These are phyloP conservation scores for Papilio polyxenes DNA, from an alignment of 1,140 invertebrate species.

Conservation along the genomic window DNA sequence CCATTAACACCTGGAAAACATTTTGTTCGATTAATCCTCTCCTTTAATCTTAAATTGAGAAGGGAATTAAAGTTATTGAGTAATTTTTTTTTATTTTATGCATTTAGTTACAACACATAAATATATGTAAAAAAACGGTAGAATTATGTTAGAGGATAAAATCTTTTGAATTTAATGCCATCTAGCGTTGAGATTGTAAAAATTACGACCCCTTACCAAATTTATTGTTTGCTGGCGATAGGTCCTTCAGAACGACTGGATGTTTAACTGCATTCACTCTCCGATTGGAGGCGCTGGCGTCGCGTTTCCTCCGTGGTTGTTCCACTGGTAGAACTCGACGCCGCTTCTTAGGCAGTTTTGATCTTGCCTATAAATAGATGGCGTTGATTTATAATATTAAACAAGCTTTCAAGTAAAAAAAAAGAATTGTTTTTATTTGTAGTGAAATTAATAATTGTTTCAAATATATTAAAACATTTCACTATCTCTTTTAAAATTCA, in stretches of 20 bases:
- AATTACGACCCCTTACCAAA: slow-evolving; percentile 79
- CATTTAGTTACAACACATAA: background rate
- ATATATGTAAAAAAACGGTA: background rate
- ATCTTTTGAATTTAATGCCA: slow-evolving; percentile 31
- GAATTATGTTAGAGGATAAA: background rate
- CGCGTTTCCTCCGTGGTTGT: slow-evolving; percentile 84
- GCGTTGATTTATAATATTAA: slow-evolving; percentile 43
- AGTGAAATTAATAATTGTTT: too few relatives aligned
- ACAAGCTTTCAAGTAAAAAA: background rate
- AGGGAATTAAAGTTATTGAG: background rate
- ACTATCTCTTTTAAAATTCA: too few relatives aligned
- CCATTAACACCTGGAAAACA: slow-evolving; percentile 83
- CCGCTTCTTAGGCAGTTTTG: slow-evolving; percentile 93
- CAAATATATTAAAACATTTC: too few relatives aligned
- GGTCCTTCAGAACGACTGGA: slow-evolving; percentile 85
- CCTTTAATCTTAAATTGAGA: background rate
- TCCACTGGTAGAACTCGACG: slow-evolving; percentile 91
- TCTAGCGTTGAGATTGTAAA: slow-evolving; percentile 33
- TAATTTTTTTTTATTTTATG: background rate
- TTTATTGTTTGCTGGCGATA: slow-evolving; percentile 80
- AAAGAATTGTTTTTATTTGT: background rate
- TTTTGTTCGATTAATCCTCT: background rate
- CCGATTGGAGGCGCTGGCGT: slow-evolving; percentile 83
- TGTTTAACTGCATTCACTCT: slow-evolving; percentile 93
- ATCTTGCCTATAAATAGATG: slow-evolving; percentile 86